Conservation (phyloP, 2,797 vertebrate species). For the Rachycentron canadum region DNA sequence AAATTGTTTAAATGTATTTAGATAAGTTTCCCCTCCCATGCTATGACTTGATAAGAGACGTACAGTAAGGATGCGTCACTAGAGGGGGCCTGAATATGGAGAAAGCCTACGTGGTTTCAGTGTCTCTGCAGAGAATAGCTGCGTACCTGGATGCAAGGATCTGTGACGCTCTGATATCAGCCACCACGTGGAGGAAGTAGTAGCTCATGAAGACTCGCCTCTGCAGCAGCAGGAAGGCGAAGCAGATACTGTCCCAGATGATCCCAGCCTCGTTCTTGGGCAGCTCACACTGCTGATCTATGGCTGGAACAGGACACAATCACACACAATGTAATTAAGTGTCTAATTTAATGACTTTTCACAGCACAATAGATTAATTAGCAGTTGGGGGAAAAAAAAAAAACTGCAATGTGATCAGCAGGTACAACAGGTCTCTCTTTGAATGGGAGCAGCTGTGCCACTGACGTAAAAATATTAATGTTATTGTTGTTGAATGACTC, state of each 20-base stretch:
- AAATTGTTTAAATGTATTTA: neutral
- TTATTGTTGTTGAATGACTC: neutral
- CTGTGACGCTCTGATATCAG: slow-evolving; percentile 97
- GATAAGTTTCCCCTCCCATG: neutral
- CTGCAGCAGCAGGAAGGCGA: slow-evolving; percentile 96
- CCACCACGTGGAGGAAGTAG: slow-evolving; percentile 98
- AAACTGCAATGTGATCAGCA: neutral
- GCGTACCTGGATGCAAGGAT: slow-evolving; percentile 95
- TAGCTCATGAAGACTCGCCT: slow-evolving; percentile 99
- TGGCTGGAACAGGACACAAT: slow-evolving; percentile 23
- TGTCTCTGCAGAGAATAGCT: neutral
- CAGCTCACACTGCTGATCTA: slow-evolving; percentile 82
- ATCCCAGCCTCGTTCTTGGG: slow-evolving; percentile 95
- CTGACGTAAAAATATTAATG: neutral
- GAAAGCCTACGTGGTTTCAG: neutral
- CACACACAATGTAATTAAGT: neutral
- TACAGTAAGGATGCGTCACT: neutral
- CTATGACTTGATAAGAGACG: neutral
- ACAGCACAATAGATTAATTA: neutral
- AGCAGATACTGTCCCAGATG: slow-evolving; percentile 99
- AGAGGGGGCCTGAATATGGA: neutral
- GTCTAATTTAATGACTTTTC: neutral
- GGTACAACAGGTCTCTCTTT: neutral
- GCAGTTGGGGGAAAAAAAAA: neutral
- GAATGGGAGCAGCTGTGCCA: neutral